Evolutionary conservation across 2,113 vertebrate species (phyloP), one percentile per base, ranked within the genome.

Genomic region (Sarotherodon lohbergeri): DNA sequence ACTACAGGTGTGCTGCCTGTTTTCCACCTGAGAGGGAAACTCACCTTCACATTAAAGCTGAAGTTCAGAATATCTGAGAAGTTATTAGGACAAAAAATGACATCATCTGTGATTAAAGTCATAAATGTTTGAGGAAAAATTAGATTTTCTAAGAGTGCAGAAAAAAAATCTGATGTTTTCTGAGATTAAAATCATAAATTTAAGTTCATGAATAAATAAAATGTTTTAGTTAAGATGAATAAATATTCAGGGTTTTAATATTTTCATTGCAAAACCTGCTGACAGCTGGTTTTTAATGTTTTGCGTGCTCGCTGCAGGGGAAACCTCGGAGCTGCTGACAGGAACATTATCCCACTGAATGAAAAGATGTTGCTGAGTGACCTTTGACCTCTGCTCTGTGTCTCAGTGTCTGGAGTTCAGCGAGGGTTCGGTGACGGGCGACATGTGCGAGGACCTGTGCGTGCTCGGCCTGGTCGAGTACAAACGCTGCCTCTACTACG

Each of bases 401-500:
- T 52, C 36, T 9, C 95, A 99, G 98, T 99, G 98, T 78, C 95
- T 90, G 55, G 98, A 98, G 91, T 99, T 98, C 93, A 92, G 84
- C 2, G 95, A 96, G 0, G 98, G 98, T 39, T 86, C 93, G 8
- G 95, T 99, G 88, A 96, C 96, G 0, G 98, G 99, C 0, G 97
- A 98, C 93, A 96, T 99, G 87, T 99, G 99, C 7, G 97, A 98
- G 94, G 99, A 99, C 73, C 96, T 99, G 84, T 99, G 99, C 0
- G 96, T 97, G 80, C 95, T 93, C 1, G 95, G 96, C 48, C 95
- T 92, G 71, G 95, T 99, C 66, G 95, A 96, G 86, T 99, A 98
- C 94, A 97, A 94, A 68, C 97, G 97, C 89, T 99, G 99, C 78
- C 97, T 99, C 57, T 98, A 98, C 95, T 98, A 98, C 3, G 97